Conservation (phyloP, 2,888 invertebrate genomes). For the Melitaea athalia region DNA sequence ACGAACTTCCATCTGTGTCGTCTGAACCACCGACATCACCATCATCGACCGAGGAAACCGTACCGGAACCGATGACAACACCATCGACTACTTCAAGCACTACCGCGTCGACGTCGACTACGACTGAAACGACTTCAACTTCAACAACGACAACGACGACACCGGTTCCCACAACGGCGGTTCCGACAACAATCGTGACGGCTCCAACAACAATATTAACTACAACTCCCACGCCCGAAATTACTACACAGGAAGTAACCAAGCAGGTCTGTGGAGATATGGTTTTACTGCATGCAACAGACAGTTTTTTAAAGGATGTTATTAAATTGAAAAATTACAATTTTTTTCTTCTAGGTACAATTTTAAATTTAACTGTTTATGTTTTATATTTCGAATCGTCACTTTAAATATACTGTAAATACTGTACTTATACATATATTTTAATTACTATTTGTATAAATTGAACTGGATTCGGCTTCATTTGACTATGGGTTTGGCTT, state of each 20-base stretch:
- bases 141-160: conserved; percentile 48
- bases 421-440: conserved; percentile 7
- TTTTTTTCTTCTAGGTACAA: neutral
- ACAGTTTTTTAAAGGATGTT: neutral
- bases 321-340: neutral
- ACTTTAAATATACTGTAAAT: conserved; percentile 12
- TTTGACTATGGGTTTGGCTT: neutral
- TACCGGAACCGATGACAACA: conserved; percentile 44
- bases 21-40: conserved; percentile 56
- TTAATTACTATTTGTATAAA: neutral
- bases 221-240: conserved; percentile 59
- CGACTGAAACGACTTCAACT: conserved; percentile 47
- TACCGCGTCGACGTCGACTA: conserved; percentile 45
- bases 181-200: conserved; percentile 44
- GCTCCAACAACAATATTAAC: conserved; percentile 45
- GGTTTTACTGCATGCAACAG: conserved; percentile 28
- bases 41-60: conserved; percentile 50
- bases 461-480: neutral
- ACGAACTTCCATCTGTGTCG: conserved; percentile 65
- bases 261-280: conserved; percentile 60
- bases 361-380: neutral
- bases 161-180: conserved; percentile 41
- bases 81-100: conserved; percentile 42
- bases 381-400: neutral
- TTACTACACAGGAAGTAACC: conserved; percentile 65